phyloP scores from a whole-genome alignment of 2,888 invertebrate species.

The Leptinotarsa peninsularis region DNA sequence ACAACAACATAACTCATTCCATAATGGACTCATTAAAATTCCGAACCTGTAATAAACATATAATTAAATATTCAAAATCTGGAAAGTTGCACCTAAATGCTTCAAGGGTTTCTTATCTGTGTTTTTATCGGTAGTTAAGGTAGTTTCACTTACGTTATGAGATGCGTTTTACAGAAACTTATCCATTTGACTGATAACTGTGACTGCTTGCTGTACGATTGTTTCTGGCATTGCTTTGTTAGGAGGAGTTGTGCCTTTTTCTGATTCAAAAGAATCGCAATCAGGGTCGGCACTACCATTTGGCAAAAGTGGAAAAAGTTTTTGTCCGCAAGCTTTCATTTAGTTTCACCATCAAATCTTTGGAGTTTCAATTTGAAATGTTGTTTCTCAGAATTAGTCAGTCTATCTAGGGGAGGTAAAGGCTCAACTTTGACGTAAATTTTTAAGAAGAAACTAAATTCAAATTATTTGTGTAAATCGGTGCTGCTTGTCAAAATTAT shows the following conservation, averaged over 20 bases:
- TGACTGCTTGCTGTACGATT: not conserved
- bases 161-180: slow-evolving; percentile 3
- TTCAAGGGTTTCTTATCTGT: slow-evolving; percentile 33
- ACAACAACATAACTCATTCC: slow-evolving; percentile 50
- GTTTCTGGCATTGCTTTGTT: not conserved
- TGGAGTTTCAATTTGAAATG: too few relatives aligned
- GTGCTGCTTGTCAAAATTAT: too few relatives aligned
- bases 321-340: too few relatives aligned
- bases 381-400: too few relatives aligned
- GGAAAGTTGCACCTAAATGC: slow-evolving; percentile 44
- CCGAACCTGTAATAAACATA: slow-evolving; percentile 47
- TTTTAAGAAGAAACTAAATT: too few relatives aligned
- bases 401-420: too few relatives aligned
- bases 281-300: too few relatives aligned
- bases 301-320: too few relatives aligned
- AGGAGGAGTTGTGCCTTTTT: not conserved
- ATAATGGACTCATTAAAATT: slow-evolving; percentile 52
- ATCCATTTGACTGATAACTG: not conserved
- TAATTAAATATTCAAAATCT: slow-evolving; percentile 52
- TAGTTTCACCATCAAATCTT: too few relatives aligned
- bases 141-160: slow-evolving; percentile 37
- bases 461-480: too few relatives aligned
- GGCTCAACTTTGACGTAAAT: too few relatives aligned
- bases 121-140: slow-evolving; percentile 33
- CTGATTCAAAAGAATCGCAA: not conserved